Conservation (phyloP, 2,113 vertebrate genomes). For the Nestor notabilis region DNA sequence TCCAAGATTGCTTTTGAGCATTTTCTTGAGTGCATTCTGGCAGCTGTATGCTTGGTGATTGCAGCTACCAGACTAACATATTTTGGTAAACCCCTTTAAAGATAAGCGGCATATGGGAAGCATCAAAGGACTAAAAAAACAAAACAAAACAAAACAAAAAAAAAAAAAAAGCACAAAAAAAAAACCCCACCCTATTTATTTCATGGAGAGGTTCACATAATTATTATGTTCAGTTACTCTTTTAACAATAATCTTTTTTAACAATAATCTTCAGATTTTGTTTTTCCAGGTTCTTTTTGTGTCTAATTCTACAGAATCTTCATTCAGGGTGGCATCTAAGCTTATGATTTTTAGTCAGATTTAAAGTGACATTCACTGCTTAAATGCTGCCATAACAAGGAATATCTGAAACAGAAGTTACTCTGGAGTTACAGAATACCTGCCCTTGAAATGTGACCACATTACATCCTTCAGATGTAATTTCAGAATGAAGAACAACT, state of each 20-base stretch:
- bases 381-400: neutral
- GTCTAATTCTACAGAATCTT: neutral
- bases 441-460: neutral
- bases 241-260: neutral
- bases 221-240: neutral
- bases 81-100: neutral
- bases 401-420: neutral
- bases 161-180: neutral
- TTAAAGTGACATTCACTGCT: neutral
- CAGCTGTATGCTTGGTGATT: neutral
- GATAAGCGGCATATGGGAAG: neutral
- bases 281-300: neutral
- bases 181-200: neutral
- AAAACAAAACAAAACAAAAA: neutral
- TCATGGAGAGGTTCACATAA: neutral
- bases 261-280: neutral
- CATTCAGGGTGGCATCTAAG: neutral
- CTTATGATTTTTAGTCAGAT: neutral
- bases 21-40: neutral
- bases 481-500: neutral
- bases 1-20: neutral
- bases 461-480: neutral
- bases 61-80: neutral
- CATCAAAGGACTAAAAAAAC: accelerated
- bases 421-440: neutral